Evolutionary conservation across 2,113 vertebrate species (phyloP).

Genomic region (Cnemophilus loriae): DNA sequence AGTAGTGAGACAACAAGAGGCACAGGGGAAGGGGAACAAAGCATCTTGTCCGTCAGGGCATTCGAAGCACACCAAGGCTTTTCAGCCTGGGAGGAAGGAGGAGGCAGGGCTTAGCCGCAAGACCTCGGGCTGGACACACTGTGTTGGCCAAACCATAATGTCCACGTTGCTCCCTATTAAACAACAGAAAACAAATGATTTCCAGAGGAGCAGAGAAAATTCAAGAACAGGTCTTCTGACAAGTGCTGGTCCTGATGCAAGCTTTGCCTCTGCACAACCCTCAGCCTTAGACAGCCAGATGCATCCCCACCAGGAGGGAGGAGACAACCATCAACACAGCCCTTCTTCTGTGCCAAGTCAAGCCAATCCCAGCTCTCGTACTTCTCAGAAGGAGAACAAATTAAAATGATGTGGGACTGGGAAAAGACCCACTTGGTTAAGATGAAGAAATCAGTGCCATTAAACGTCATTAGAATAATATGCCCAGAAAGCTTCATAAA

Average conservation of each 20-base stretch:
- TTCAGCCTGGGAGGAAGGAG: not conserved
- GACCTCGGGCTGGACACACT: not conserved
- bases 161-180: not conserved
- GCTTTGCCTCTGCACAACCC: not conserved
- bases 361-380: not conserved
- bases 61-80: not conserved
- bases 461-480: constrained; percentile 40
- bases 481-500: constrained; percentile 47
- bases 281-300: not conserved
- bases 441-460: constrained; percentile 39
- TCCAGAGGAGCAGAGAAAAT: not conserved
- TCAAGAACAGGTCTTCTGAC: not conserved
- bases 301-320: not conserved
- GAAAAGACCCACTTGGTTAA: constrained; percentile 26
- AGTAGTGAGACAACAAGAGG: not conserved
- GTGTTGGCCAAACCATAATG: not conserved
- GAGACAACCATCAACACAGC: not conserved
- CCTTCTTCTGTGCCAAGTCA: not conserved
- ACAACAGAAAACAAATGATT: not conserved
- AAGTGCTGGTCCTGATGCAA: not conserved
- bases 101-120: not conserved
- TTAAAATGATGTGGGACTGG: not conserved
- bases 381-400: not conserved
- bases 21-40: not conserved
- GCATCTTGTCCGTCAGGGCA: not conserved